Conservation (phyloP, 2,888 invertebrate genomes). For the Cordilura impudica region DNA sequence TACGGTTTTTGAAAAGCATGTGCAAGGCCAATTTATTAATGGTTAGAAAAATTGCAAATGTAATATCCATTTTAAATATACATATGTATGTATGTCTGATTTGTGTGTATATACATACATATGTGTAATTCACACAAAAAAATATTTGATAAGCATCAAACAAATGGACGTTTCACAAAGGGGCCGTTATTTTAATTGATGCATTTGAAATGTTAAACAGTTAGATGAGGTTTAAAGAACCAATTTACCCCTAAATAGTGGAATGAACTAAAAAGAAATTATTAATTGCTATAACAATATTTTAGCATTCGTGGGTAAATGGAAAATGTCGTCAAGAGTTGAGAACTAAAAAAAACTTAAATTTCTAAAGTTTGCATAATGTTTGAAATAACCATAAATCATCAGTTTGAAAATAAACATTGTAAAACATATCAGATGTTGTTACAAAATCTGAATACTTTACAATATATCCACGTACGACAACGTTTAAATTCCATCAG, state of each 20-base stretch:
- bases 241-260: not conserved
- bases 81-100: no score
- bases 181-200: not conserved
- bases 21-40: slow-evolving; percentile 32
- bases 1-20: slow-evolving; percentile 8
- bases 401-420: no score
- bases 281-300: no score
- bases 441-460: no score
- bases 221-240: not conserved
- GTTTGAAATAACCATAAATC: no score
- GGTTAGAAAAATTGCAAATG: not conserved
- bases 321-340: not conserved
- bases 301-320: no score
- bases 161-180: not conserved
- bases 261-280: not conserved
- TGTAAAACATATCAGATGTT: no score
- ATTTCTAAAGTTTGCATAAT: not conserved
- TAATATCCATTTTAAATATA: not conserved
- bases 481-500: no score
- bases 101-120: no score
- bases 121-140: no score
- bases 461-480: no score
- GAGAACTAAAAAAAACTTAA: not conserved
- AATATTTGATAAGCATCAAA: slow-evolving; percentile 30
- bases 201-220: not conserved